Evolutionary conservation across 2,797 vertebrate species (phyloP).

Genomic region (Gouania willdenowi): DNA sequence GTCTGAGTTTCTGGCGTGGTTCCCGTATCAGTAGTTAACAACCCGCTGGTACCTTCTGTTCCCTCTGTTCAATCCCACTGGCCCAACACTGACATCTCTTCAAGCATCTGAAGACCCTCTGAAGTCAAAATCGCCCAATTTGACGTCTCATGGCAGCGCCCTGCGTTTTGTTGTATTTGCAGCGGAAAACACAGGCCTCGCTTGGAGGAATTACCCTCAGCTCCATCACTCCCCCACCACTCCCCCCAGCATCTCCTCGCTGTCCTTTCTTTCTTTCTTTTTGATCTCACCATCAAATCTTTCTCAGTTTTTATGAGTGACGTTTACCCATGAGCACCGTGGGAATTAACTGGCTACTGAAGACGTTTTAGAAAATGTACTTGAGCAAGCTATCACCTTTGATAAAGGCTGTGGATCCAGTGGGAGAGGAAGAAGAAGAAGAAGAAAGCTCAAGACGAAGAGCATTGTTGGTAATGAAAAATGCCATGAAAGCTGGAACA

Average conservation of each 20-base stretch:
- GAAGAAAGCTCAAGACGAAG: slow-evolving; percentile 58
- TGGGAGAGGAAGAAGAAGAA: slow-evolving; percentile 65
- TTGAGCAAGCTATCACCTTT: slow-evolving; percentile 75
- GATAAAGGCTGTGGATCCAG: slow-evolving; percentile 63
- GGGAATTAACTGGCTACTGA: slow-evolving; percentile 64
- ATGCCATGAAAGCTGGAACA: slow-evolving; percentile 44
- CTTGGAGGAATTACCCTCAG: slow-evolving; percentile 66
- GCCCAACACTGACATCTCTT: slow-evolving; percentile 65
- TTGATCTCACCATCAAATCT: slow-evolving; percentile 78
- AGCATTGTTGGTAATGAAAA: slow-evolving; percentile 68
- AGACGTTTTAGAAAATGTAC: slow-evolving; percentile 72
- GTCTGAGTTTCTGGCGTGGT: slow-evolving; percentile 60
- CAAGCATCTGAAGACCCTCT: slow-evolving; percentile 73
- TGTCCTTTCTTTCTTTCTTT: slow-evolving; percentile 61
- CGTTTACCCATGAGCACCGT: slow-evolving; percentile 63
- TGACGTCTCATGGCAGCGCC: slow-evolving; percentile 65
- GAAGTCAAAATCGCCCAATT: slow-evolving; percentile 73
- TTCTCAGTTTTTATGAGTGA: slow-evolving; percentile 61
- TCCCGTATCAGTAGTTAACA: slow-evolving; percentile 68
- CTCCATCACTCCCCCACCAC: slow-evolving; percentile 2
- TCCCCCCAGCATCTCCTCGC: slow-evolving; percentile 30
- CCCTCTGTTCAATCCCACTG: slow-evolving; percentile 59
- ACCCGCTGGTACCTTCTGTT: slow-evolving; percentile 76
- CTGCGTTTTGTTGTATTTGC: slow-evolving; percentile 71
- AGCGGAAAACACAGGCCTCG: slow-evolving; percentile 61